Conservation (phyloP, 2,888 invertebrate genomes). For the Halocaridina rubra region DNA sequence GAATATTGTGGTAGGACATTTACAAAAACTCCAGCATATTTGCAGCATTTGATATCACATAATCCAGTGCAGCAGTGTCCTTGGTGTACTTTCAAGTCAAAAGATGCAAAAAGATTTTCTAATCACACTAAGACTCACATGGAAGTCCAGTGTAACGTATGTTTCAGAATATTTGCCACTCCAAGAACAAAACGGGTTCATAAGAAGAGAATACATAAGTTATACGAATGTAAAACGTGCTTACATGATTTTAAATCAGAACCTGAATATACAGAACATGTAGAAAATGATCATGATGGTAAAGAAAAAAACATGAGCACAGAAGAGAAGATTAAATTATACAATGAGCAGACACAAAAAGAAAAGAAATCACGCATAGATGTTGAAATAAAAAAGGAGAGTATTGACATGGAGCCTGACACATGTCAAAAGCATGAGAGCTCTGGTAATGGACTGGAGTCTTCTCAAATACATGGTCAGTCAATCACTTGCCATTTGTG, state of each 20-base stretch:
- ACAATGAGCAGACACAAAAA: not conserved
- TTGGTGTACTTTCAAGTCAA: slow-evolving; percentile 27
- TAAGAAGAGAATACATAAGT: slow-evolving; percentile 32
- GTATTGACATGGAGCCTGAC: too few species aligned
- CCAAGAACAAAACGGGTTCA: slow-evolving; percentile 13
- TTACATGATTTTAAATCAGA: not conserved
- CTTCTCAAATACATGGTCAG: not conserved
- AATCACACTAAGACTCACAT: not conserved
- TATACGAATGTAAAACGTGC: slow-evolving; percentile 37
- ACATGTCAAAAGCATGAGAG: not conserved
- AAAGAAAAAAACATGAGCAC: not conserved
- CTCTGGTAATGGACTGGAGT: not conserved
- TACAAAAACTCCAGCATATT: not conserved
- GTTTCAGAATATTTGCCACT: slow-evolving; percentile 16
- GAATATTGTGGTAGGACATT: slow-evolving; percentile 18
- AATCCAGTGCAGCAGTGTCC: slow-evolving; percentile 10
- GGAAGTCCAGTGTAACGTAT: slow-evolving; percentile 18
- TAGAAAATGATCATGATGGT: not conserved
- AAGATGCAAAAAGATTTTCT: not conserved
- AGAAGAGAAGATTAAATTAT: not conserved
- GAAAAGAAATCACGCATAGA: not conserved
- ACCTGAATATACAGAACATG: not conserved
- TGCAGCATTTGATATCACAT: slow-evolving; percentile 17
- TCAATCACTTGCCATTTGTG: not conserved
- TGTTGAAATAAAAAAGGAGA: not conserved